A percentile compares a stretch with the other conserved stretches of the same genome.
These are phyloP conservation scores for Drosophila fungiperda DNA, from an alignment of 2,888 invertebrate species.

Conservation along the genomic window DNA sequence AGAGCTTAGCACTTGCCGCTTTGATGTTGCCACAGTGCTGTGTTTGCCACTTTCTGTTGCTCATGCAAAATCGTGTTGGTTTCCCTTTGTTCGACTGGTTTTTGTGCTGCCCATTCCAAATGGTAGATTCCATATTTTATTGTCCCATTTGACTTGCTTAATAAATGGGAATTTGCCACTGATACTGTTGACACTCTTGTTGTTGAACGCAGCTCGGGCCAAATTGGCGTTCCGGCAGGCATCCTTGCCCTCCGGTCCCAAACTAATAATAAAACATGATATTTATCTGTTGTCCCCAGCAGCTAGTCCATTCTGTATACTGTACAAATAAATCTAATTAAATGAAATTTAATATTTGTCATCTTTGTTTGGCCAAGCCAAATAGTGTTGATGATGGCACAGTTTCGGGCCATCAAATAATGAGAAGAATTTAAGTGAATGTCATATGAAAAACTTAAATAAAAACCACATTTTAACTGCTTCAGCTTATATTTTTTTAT, in stretches of 20 bases:
- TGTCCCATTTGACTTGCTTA: slow-evolving; percentile 67
- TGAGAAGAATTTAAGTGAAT: not conserved
- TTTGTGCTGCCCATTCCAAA: slow-evolving; percentile 15
- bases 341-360: slow-evolving; percentile 65
- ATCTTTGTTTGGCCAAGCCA: slow-evolving; percentile 17
- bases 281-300: slow-evolving; percentile 50
- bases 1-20: slow-evolving; percentile 31
- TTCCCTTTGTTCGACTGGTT: slow-evolving; percentile 37
- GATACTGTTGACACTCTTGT: slow-evolving; percentile 39
- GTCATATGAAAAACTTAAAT: not conserved
- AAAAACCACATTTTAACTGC: not conserved
- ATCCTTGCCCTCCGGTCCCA: slow-evolving; percentile 38
- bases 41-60: slow-evolving; percentile 12
- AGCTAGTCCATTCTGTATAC: slow-evolving; percentile 31
- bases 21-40: slow-evolving; percentile 41
- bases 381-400: slow-evolving; percentile 32
- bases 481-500: not conserved
- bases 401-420: slow-evolving; percentile 11
- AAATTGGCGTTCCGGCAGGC: slow-evolving; percentile 38
- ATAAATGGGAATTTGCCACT: slow-evolving; percentile 64
- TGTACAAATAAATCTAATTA: slow-evolving; percentile 67
- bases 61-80: slow-evolving; percentile 62
- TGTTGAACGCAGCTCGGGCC: slow-evolving; percentile 14
- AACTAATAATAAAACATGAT: slow-evolving; percentile 67
- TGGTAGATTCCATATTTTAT: slow-evolving; percentile 58